Percentiles rank a stretch among this genome's conserved stretches.
phyloP scores from a whole-genome alignment of 2,797 vertebrate genomes.

The Trachops cirrhosus region DNA sequence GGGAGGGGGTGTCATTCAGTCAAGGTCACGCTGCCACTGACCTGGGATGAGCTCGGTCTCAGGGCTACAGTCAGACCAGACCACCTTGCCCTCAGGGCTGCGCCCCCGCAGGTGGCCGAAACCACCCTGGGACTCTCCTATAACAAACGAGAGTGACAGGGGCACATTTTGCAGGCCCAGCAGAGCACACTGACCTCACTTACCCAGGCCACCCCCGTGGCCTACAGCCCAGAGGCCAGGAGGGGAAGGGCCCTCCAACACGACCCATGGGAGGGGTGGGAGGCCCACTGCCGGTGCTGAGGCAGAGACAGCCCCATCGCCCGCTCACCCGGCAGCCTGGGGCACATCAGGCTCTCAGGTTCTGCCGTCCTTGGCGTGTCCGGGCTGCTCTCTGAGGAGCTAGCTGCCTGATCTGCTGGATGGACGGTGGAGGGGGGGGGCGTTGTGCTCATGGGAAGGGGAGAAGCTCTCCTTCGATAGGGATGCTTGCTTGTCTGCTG shows the following conservation, averaged over 20 bases:
- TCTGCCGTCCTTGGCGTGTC: background rate
- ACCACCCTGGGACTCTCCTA: background rate
- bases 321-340: background rate
- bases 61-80: background rate
- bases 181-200: background rate
- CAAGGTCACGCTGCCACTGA: background rate
- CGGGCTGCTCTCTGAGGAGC: background rate
- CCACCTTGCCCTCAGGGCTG: background rate
- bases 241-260: background rate
- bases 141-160: fast-evolving
- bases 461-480: background rate
- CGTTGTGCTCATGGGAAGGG: no score
- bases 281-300: no score
- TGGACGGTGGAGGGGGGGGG: background rate
- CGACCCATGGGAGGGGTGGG: no score
- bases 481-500: background rate
- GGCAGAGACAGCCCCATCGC: no score
- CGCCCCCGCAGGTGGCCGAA: no score
- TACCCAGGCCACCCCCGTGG: background rate
- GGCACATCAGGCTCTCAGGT: no score
- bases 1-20: background rate
- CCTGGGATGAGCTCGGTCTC: background rate
- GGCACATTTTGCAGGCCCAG: background rate
- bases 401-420: background rate
- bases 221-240: background rate